A percentile compares a stretch with the other conserved stretches of the same genome.
phyloP scores from a whole-genome alignment of 1,140 invertebrate species.

The Hycleus phaleratus region DNA sequence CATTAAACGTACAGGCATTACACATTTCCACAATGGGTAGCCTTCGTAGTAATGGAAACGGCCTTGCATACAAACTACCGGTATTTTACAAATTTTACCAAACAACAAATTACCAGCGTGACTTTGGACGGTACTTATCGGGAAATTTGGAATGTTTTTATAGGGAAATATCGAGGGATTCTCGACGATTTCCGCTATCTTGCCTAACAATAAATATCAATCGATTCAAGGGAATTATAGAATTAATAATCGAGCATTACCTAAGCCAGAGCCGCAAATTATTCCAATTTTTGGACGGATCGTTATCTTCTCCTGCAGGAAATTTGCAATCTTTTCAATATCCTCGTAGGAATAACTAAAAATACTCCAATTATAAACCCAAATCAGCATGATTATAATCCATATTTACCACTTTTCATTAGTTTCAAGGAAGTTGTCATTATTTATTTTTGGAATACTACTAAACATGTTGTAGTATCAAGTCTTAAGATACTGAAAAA shows the following conservation, averaged over 20 bases:
- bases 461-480: too few relatives aligned
- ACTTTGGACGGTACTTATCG: constrained; percentile 77
- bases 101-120: constrained; percentile 84
- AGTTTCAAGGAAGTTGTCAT: too few relatives aligned
- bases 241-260: constrained; percentile 39
- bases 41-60: constrained; percentile 93
- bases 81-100: constrained; percentile 64
- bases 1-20: constrained; percentile 90
- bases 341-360: constrained; percentile 76
- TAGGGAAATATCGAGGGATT: constrained; percentile 71
- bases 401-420: too few relatives aligned
- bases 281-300: constrained; percentile 81
- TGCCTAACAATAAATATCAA: constrained; percentile 45
- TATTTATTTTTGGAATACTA: too few relatives aligned
- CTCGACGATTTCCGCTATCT: constrained; percentile 69
- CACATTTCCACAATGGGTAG: constrained; percentile 81
- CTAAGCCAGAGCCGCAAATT: constrained; percentile 90
- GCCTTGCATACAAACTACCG: constrained; percentile 89
- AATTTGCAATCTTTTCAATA: constrained; percentile 67
- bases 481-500: too few relatives aligned
- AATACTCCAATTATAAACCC: constrained; percentile 20
- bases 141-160: constrained; percentile 82
- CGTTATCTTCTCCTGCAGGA: constrained; percentile 59
- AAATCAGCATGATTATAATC: background rate
- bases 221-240: background rate